Base-by-base conservation (phyloP, 2,113 vertebrate genomes). In the Montifringilla adamsi region DNA sequence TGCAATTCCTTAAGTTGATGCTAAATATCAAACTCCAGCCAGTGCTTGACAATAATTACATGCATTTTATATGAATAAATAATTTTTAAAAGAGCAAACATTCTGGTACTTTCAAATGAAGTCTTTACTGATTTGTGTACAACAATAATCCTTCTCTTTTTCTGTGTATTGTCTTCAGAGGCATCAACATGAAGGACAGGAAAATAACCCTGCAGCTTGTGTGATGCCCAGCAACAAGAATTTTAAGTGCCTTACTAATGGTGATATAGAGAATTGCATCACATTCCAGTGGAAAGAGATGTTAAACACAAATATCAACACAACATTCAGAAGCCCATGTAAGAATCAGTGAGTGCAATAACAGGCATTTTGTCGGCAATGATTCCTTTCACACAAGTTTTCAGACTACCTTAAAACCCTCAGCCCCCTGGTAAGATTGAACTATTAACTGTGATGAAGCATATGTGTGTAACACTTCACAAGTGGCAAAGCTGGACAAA, bases 401-500 rank as follows among this genome's bases (percentile, higher is more conserved):
- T 82, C 74, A 95, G 84, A 87, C 78, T 59, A 83, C 87, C 89
- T 95, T 96, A 95, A 95, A 93, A 82, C 16, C 46, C 66, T 84
- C 58, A 93, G 59, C 37, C 60, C 82, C 78, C 76, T 75, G 41
- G 63, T 84, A 83, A 33, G 24, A 78, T 30, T 35, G 33, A 93
- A 84, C 44, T 68, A 79, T 92, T 95, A 92, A 89, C 89, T 89
- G 46, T 83, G 72, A 84, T 80, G 63, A 80, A 95, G 63, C 75
- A 89, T 87, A 63, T 93, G 67, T 91, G 81, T 80, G 31, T 52
- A 90, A 74, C 78, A 66, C 90, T 93, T 95, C 78, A 88, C 78
- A 93, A 96, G 84, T 77, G 58, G 78, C 53, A 83, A 87, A 90
- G 63, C 78, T 90, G 93, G 84, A 91, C 93, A 95, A 92, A 96